These are phyloP conservation scores for Martes martes DNA, from an alignment of 2,113 vertebrate species.

Conservation along the genomic window DNA sequence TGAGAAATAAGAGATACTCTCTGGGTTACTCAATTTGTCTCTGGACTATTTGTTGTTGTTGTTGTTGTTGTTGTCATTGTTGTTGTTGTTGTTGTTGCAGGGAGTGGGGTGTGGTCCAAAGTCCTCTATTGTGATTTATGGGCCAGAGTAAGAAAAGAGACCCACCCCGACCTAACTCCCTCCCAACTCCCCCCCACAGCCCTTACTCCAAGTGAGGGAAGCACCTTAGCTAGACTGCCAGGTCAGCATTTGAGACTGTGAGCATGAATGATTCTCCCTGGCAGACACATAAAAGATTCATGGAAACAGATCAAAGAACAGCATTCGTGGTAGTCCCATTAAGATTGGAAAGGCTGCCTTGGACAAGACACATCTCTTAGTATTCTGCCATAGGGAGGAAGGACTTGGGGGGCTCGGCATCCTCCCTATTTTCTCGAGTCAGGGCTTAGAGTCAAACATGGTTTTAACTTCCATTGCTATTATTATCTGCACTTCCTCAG, in stretches of 20 bases:
- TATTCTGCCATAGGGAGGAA: not conserved
- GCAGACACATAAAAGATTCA: not conserved
- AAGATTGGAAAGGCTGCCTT: not conserved
- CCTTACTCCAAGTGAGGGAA: not conserved
- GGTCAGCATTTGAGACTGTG: not conserved
- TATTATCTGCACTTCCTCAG: not conserved
- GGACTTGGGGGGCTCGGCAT: not conserved
- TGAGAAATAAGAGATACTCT: not conserved
- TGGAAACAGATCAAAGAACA: not conserved
- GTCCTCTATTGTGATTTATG: not conserved
- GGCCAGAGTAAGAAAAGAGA: not conserved
- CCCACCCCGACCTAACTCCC: not conserved
- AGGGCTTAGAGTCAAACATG: not conserved
- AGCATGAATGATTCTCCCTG: not conserved
- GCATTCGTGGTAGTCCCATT: not conserved
- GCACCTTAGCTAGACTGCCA: not conserved
- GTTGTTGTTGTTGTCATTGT: not conserved
- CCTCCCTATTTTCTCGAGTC: not conserved
- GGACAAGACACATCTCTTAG: not conserved
- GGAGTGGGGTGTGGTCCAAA: not conserved
- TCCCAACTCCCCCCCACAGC: not conserved
- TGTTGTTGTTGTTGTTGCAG: not conserved
- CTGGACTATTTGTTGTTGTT: not conserved
- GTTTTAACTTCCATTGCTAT: not conserved
- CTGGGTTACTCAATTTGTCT: not conserved